Conservation (phyloP, 35 echinoderm and acorn worm species). For the Chiridota heheva region DNA sequence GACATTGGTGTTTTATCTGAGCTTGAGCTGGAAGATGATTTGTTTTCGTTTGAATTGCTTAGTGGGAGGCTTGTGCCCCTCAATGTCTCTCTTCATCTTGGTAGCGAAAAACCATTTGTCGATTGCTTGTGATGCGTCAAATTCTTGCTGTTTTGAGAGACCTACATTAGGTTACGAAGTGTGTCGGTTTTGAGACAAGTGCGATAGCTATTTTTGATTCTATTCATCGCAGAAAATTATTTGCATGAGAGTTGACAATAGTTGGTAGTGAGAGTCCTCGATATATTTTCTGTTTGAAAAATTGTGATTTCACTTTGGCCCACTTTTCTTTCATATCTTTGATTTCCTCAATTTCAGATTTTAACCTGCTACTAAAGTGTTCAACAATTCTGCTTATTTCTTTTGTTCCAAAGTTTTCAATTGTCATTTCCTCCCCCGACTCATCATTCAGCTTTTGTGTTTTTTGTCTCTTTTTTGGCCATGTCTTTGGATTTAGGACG, state of each 20-base stretch:
- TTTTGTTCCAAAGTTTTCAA: too few species aligned
- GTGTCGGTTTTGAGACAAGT: background rate
- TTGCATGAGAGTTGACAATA: background rate
- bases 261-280: background rate
- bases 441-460: too few species aligned
- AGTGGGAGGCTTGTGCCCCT: too few species aligned
- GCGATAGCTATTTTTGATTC: background rate
- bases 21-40: too few species aligned
- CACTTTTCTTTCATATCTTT: background rate
- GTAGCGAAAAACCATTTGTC: conserved; percentile 23
- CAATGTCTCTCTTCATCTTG: too few species aligned
- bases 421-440: too few species aligned
- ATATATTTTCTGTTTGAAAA: background rate
- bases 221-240: background rate
- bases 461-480: too few species aligned
- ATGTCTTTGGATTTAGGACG: too few species aligned
- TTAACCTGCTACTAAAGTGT: background rate
- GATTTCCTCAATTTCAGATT: too few species aligned
- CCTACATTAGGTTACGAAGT: conserved; percentile 1
- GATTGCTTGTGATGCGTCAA: background rate
- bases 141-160: conserved; percentile 5
- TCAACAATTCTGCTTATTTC: too few species aligned
- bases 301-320: background rate
- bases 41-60: too few species aligned
- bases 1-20: too few species aligned